These are phyloP conservation scores for Cerastis leucographa DNA, from an alignment of 2,888 invertebrate species.

Conservation along the genomic window DNA sequence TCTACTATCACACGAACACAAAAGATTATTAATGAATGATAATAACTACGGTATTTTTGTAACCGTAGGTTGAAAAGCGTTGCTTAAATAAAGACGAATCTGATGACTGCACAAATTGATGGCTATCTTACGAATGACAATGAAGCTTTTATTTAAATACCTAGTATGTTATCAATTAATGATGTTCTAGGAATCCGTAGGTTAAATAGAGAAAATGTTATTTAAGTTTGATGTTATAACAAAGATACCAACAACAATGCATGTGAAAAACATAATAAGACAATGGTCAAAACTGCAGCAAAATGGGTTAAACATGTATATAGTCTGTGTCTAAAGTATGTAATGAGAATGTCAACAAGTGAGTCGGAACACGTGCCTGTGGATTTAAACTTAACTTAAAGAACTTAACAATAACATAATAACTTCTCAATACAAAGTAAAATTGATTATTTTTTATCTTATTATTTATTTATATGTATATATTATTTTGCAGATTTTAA, in stretches of 20 bases:
- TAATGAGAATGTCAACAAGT: background rate
- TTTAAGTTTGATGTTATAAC: background rate
- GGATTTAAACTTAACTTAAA: no score
- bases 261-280: background rate
- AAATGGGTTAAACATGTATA: background rate
- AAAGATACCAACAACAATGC: background rate
- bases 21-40: background rate
- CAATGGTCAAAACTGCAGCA: background rate
- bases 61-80: background rate
- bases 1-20: background rate
- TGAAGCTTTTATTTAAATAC: background rate
- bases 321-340: background rate
- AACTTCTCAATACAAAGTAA: no score
- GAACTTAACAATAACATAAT: no score
- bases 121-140: background rate
- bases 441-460: no score
- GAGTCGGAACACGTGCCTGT: background rate
- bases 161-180: background rate
- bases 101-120: background rate
- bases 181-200: constrained; percentile 19
- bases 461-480: no score
- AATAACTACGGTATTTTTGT: background rate
- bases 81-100: background rate
- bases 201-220: background rate
- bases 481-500: no score